A percentile compares a stretch with the other conserved stretches of the same genome.
Evolutionary conservation across 2,888 invertebrate genomes (phyloP).

Genomic region (Leptodirus hochenwartii): DNA sequence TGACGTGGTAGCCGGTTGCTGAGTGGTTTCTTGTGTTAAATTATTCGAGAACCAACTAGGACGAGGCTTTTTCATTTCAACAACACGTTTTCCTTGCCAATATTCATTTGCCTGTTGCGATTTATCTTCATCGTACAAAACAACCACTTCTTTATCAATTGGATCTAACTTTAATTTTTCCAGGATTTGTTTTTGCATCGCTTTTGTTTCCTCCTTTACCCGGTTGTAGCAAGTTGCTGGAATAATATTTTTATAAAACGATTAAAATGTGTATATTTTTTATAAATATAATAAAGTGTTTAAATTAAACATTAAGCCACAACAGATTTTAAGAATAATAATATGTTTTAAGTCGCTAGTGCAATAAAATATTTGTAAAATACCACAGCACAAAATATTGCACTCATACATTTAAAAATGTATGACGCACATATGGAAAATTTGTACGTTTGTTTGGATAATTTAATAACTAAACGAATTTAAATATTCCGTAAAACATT

Average conservation of each 20-base stretch:
- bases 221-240: constrained; percentile 71
- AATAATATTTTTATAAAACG: constrained; percentile 17
- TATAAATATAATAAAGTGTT: too few species aligned
- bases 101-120: constrained; percentile 39
- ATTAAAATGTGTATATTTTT: constrained; percentile 5
- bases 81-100: constrained; percentile 54
- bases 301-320: too few species aligned
- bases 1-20: constrained; percentile 46
- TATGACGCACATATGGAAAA: too few species aligned
- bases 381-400: too few species aligned
- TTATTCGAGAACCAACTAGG: constrained; percentile 82
- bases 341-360: too few species aligned
- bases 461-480: too few species aligned
- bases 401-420: too few species aligned
- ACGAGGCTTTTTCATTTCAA: constrained; percentile 71
- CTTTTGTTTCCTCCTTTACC: constrained; percentile 63
- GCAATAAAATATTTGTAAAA: too few species aligned
- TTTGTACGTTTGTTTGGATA: too few species aligned
- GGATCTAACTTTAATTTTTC: constrained; percentile 49
- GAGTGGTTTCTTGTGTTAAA: constrained; percentile 59
- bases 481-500: too few species aligned
- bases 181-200: constrained; percentile 59
- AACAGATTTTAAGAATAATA: too few species aligned
- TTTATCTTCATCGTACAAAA: constrained; percentile 71
- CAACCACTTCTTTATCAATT: constrained; percentile 68